Percentiles rank a stretch among this genome's conserved stretches.
Conservation (phyloP, 2,113 vertebrate genomes). For the Podarcis muralis region DNA sequence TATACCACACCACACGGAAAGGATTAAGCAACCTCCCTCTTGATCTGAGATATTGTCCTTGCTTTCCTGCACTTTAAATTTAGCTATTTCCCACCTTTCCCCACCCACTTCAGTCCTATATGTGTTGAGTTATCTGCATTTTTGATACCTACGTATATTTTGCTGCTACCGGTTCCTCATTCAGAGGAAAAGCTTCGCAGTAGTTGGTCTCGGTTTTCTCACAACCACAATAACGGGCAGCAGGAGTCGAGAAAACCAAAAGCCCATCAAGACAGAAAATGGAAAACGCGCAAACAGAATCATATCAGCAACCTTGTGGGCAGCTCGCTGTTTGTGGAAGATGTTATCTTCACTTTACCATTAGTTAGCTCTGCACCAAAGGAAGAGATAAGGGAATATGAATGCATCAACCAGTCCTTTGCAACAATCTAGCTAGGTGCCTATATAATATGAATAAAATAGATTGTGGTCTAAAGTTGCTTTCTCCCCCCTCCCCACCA, state of each 20-base stretch:
- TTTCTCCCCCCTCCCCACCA: background rate
- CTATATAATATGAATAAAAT: fast-evolving
- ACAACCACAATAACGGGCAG: slow-evolving; percentile 83
- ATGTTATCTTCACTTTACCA: slow-evolving; percentile 53
- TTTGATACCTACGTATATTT: background rate
- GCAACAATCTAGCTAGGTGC: slow-evolving; percentile 28
- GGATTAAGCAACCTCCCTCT: slow-evolving; percentile 7
- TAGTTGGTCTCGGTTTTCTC: slow-evolving; percentile 70
- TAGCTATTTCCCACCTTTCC: background rate
- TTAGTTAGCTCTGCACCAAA: slow-evolving; percentile 49
- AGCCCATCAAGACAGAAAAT: slow-evolving; percentile 60
- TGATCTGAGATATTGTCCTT: background rate
- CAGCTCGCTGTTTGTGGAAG: slow-evolving; percentile 32
- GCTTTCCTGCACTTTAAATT: background rate
- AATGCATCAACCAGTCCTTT: slow-evolving; percentile 33
- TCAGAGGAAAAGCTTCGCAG: background rate
- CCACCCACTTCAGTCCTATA: background rate
- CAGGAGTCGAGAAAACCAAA: slow-evolving; percentile 66
- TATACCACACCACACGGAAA: background rate
- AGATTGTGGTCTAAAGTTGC: background rate
- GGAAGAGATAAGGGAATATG: slow-evolving; percentile 55
- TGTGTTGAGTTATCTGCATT: background rate
- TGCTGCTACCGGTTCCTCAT: slow-evolving; percentile 23
- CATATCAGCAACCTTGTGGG: background rate
- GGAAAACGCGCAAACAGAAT: background rate